phyloP scores from a whole-genome alignment of 2,113 vertebrate genomes.

The Apaloderma vittatum region DNA sequence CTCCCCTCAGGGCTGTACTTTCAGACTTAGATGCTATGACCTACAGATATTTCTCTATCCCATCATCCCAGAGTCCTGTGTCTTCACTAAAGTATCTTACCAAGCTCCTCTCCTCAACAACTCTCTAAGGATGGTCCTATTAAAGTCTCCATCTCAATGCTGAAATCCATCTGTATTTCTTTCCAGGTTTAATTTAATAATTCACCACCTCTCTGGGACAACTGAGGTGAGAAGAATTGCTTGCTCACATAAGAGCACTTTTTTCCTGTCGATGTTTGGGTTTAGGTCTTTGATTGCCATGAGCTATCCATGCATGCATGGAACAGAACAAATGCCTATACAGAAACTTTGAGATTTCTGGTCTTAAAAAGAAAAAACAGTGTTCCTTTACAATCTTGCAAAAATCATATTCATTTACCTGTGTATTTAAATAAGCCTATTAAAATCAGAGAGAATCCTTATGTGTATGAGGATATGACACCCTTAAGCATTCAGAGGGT shows the following conservation, averaged over 20 bases:
- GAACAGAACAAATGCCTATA: not conserved
- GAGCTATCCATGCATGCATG: rapidly evolving
- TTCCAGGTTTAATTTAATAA: not conserved
- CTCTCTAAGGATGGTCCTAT: not conserved
- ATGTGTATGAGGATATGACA: not conserved
- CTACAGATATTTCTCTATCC: not conserved
- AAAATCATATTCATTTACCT: not conserved
- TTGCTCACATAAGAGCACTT: not conserved
- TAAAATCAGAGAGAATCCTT: not conserved
- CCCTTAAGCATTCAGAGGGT: not conserved
- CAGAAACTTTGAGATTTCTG: not conserved
- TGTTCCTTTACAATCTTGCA: not conserved
- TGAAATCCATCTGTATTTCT: not conserved
- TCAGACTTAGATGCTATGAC: not conserved
- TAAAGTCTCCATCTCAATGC: not conserved
- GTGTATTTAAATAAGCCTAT: not conserved
- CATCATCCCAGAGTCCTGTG: not conserved
- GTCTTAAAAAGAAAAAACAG: not conserved
- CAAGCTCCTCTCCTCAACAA: not conserved
- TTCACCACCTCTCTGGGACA: not conserved
- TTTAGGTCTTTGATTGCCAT: not conserved
- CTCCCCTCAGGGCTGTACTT: not conserved
- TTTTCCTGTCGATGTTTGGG: rapidly evolving
- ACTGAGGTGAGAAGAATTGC: rapidly evolving
- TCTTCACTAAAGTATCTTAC: not conserved